These are phyloP conservation scores for Columba janthina DNA, from an alignment of 2,113 vertebrate species.

Conservation along the genomic window DNA sequence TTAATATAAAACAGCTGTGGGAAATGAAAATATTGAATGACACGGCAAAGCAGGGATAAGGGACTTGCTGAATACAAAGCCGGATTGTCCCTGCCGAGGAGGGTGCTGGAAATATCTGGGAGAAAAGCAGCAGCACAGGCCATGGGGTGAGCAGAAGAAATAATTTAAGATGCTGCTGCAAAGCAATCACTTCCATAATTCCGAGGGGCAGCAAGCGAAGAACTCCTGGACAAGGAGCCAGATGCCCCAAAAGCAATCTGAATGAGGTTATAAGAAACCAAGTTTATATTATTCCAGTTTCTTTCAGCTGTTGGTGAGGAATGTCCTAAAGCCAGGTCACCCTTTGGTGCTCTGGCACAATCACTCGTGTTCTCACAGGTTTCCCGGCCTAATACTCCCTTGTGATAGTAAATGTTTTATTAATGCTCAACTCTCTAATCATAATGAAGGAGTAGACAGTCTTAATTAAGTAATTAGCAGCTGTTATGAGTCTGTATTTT, in stretches of 20 bases:
- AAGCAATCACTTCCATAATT: neutral
- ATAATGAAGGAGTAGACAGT: neutral
- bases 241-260: neutral
- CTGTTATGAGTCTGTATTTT: neutral
- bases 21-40: neutral
- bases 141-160: neutral
- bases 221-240: neutral
- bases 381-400: neutral
- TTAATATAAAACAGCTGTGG: neutral
- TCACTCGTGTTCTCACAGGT: neutral
- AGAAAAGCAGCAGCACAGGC: neutral
- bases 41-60: neutral
- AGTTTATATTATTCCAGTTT: neutral
- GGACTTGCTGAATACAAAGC: neutral
- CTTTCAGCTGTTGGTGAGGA: neutral
- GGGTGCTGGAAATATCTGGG: neutral
- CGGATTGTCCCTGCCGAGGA: neutral
- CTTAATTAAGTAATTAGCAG: neutral
- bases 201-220: neutral
- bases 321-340: neutral
- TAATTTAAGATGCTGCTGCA: neutral
- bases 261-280: neutral
- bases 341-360: neutral
- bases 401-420: neutral
- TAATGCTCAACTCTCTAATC: neutral